Evolutionary conservation across 2,888 invertebrate genomes (phyloP).

Genomic region (Chrysomela aeneicollis): DNA sequence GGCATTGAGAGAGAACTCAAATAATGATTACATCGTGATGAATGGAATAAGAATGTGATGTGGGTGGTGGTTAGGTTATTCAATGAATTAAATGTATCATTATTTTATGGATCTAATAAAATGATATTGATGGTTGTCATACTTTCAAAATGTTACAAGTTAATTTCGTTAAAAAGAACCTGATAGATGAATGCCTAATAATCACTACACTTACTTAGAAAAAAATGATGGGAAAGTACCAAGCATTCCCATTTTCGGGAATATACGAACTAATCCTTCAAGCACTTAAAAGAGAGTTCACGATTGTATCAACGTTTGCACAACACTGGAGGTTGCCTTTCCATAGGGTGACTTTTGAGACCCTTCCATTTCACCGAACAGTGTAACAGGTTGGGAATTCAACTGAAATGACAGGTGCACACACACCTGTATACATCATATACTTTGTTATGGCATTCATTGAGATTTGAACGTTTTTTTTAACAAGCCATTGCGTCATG

Average conservation of each 20-base stretch:
- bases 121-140: too few species aligned
- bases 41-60: too few species aligned
- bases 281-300: background rate
- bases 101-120: too few species aligned
- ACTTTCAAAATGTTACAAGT: too few species aligned
- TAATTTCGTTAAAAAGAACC: too few species aligned
- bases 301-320: background rate
- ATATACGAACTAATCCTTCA: background rate
- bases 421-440: background rate
- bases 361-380: background rate
- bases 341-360: background rate
- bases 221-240: slow-evolving; percentile 1
- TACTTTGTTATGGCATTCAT: background rate
- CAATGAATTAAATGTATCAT: too few species aligned
- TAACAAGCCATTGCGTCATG: too few species aligned
- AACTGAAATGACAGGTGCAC: slow-evolving; percentile 2
- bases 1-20: background rate
- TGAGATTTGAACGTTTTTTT: background rate
- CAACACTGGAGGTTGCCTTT: slow-evolving; percentile 1
- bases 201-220: background rate
- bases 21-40: too few species aligned
- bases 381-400: background rate
- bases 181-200: too few species aligned
- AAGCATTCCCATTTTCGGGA: background rate
- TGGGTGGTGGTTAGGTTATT: too few species aligned